Conservation (phyloP, 1,140 invertebrate species). For the Saxidomus purpurata region DNA sequence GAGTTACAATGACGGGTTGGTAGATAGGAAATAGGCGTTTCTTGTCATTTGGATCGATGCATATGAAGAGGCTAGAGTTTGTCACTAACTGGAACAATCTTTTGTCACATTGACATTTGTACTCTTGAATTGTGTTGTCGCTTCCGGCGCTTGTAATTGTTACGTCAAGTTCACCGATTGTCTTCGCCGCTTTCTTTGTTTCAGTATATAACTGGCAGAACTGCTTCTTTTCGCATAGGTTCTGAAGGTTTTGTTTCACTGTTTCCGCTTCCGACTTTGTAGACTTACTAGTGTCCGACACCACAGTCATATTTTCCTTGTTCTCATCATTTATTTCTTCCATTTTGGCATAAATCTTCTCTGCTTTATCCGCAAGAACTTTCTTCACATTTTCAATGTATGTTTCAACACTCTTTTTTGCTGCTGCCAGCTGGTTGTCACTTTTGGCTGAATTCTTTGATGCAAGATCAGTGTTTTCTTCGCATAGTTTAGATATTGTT, state of each 20-base stretch:
- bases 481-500: background rate
- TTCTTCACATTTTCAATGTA: slow-evolving; percentile 6
- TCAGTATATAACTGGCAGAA: slow-evolving; percentile 10
- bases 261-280: background rate
- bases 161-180: background rate
- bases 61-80: slow-evolving; percentile 17
- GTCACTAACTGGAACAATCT: background rate
- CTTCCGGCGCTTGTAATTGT: background rate
- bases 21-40: background rate
- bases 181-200: background rate
- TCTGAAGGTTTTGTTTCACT: background rate
- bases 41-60: slow-evolving; percentile 26
- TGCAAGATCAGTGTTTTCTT: slow-evolving; percentile 3
- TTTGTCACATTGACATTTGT: slow-evolving; percentile 33
- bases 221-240: slow-evolving; percentile 12
- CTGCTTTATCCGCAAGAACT: background rate
- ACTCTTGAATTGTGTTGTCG: background rate
- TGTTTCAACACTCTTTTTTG: slow-evolving; percentile 1
- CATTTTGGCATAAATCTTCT: slow-evolving; percentile 11
- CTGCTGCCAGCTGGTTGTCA: background rate
- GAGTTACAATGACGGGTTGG: background rate
- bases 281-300: background rate
- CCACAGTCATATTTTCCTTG: background rate
- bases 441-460: background rate
- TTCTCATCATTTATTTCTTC: slow-evolving; percentile 21